Conservation (phyloP, 1,140 invertebrate species). For the Hycleus cichorii region DNA sequence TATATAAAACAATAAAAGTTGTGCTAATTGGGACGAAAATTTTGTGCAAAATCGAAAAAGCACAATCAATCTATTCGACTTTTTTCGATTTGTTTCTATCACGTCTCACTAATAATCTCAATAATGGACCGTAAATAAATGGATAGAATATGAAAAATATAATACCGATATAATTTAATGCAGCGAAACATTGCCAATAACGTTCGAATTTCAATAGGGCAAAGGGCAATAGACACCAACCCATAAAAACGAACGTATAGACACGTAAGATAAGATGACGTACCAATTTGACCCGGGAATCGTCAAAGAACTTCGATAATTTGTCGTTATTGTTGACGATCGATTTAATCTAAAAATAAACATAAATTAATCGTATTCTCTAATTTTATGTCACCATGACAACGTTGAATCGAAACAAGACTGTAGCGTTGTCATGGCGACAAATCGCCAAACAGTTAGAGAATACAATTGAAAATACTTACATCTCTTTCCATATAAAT, state of each 20-base stretch:
- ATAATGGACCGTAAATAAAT: constrained; percentile 42
- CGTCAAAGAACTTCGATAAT: constrained; percentile 43
- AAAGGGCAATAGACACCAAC: constrained; percentile 78
- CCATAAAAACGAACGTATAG: constrained; percentile 75
- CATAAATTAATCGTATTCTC: neutral
- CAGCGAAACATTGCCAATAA: constrained; percentile 54
- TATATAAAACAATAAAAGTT: too few relatives aligned
- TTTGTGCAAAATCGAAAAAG: too few relatives aligned
- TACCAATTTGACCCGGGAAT: constrained; percentile 35
- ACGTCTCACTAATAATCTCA: constrained; percentile 22
- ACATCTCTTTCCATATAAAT: constrained; percentile 84
- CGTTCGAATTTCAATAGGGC: constrained; percentile 60
- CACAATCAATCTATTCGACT: too few relatives aligned
- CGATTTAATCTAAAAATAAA: constrained; percentile 44
- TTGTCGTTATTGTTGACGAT: constrained; percentile 47
- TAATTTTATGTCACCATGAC: too few relatives aligned
- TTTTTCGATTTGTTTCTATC: neutral
- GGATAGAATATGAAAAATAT: constrained; percentile 56
- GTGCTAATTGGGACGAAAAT: too few relatives aligned
- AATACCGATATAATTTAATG: constrained; percentile 58
- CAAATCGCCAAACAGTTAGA: too few relatives aligned
- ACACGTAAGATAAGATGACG: constrained; percentile 58
- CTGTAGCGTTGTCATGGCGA: too few relatives aligned
- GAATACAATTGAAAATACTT: constrained; percentile 38
- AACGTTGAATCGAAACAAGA: too few relatives aligned